Percentiles rank a stretch among this genome's conserved stretches.
Conservation (phyloP, 2,797 vertebrate genomes). For the Neomorphus geoffroyi region DNA sequence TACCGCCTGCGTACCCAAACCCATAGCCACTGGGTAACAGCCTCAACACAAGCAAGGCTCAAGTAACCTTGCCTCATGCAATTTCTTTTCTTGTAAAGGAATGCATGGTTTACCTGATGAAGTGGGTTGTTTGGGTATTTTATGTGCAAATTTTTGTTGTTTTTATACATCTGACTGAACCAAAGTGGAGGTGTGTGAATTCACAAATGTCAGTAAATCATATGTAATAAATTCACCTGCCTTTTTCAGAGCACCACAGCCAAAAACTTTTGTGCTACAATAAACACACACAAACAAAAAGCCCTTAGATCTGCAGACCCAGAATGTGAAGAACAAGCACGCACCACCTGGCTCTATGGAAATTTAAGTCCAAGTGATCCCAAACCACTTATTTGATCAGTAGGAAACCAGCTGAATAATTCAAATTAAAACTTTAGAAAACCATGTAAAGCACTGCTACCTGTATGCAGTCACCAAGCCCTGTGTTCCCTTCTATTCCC, state of each 20-base stretch:
- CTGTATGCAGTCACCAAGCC: not conserved
- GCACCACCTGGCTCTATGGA: not conserved
- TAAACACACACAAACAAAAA: constrained; percentile 53
- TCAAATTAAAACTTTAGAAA: not conserved
- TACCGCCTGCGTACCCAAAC: not conserved
- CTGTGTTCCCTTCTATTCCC: not conserved
- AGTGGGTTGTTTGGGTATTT: not conserved
- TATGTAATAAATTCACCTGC: constrained; percentile 13
- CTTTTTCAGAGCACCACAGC: constrained; percentile 14
- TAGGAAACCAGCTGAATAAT: not conserved
- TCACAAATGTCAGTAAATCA: constrained; percentile 21
- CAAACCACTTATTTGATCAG: not conserved
- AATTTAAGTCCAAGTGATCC: not conserved
- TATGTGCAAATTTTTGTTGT: constrained; percentile 25
- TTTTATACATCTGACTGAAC: constrained; percentile 38
- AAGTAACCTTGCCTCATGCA: accelerated
- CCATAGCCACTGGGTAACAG: not conserved
- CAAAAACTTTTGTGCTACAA: not conserved
- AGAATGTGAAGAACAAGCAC: not conserved
- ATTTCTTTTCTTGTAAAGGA: not conserved
- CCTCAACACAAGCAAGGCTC: not conserved
- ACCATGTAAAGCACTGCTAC: not conserved
- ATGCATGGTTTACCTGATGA: not conserved
- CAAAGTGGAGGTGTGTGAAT: not conserved
- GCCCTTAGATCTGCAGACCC: not conserved